These are phyloP conservation scores for Drosophila nigromelanica DNA, from an alignment of 1,140 invertebrate genomes.

Conservation along the genomic window DNA sequence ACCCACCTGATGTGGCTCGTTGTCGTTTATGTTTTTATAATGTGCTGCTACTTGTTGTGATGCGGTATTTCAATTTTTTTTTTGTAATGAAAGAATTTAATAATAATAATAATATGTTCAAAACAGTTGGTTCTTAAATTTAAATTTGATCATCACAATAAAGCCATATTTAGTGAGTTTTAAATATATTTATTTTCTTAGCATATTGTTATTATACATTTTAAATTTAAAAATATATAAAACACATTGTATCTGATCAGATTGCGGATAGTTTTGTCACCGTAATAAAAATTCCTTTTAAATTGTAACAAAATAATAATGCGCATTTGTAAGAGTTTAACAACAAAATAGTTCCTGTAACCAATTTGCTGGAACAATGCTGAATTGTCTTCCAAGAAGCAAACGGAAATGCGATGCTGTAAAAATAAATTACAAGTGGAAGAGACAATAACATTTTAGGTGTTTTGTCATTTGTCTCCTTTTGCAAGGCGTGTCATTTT, in stretches of 20 bases:
- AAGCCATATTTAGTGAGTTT: too few species aligned
- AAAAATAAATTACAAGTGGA: conserved; percentile 59
- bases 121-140: too few species aligned
- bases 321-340: neutral
- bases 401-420: conserved; percentile 65
- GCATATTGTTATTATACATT: too few species aligned
- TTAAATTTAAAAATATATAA: too few species aligned
- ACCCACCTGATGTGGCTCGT: conserved; percentile 12
- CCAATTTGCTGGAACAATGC: conserved; percentile 52
- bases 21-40: conserved; percentile 60
- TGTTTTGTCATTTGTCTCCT: conserved; percentile 33
- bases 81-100: neutral
- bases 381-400: conserved; percentile 44
- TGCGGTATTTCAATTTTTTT: neutral
- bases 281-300: too few species aligned
- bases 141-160: too few species aligned
- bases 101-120: neutral
- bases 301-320: neutral
- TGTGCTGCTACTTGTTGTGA: conserved; percentile 56
- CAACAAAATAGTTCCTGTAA: conserved; percentile 39
- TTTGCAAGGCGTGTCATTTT: conserved; percentile 68
- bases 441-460: conserved; percentile 41
- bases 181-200: too few species aligned
- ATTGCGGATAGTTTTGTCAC: too few species aligned
- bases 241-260: too few species aligned